Base-by-base conservation (phyloP, 2,113 vertebrate genomes). In the Anhinga anhinga region DNA sequence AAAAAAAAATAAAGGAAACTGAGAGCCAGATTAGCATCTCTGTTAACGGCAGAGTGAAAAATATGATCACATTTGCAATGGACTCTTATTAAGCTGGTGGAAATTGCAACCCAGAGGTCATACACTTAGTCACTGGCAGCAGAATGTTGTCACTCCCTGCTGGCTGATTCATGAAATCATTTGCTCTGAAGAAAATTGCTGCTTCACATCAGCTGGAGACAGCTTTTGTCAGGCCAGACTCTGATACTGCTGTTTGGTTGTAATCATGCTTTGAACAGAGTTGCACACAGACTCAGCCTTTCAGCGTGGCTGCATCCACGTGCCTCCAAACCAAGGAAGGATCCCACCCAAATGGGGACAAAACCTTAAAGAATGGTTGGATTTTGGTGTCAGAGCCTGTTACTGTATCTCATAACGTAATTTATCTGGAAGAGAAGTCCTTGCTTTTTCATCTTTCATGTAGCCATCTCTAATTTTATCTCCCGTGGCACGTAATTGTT, bases 61-160 rank as follows among this genome's bases (percentile, higher is more conserved):
- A 96, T 84, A 88, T 2, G 29, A 61, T 93, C 71, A 14, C 3
- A 15, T 90, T 73, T 92, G 49, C 65, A 91, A 58, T 86, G 73
- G 63, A 70, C 80, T 93, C 27, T 78, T 65, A 86, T 58, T 71
- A 90, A 58, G 55, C 61, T 83, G 44, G 36, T 96, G 71, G 92
- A 56, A 91, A 97, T 96, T 94, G 56, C 90, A 86, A 77, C 76
- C 94, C 69, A 67, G 44, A 91, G 82, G 85, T 95, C 63, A 44
- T 59, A 22, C 29, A 36, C 53, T 93, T 95, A 63, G 52, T 93
- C 90, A 86, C 27, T 86, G 76, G 85, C 53, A 88, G 72, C 72
- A 88, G 90, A 96, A 86, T 90, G 58, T 73, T 96, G 94, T 94
- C 92, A 78, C 88, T 96, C 90, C 83, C 87, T 95, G 88, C 83